Evolutionary conservation across 1,140 invertebrate species (phyloP), one percentile per base, ranked within the genome.

Genomic region (Calephelis virginiensis): DNA sequence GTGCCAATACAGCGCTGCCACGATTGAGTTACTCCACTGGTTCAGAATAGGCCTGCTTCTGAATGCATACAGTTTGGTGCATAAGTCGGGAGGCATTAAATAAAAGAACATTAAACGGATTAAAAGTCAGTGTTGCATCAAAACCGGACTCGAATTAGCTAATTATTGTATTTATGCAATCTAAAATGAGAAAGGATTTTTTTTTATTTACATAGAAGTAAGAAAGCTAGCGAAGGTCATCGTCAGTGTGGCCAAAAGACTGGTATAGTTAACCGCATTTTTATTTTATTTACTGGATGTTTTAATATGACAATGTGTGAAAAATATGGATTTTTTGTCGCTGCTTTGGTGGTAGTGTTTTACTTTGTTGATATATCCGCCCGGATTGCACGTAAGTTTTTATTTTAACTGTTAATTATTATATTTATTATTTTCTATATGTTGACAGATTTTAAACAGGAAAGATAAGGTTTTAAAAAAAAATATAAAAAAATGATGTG

Each of bases 171-270:
- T 88, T 86, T 83, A 76, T 90, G 85, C 85, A 89, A 90, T 73
- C 78, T 67, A 81, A 84, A 83, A 90, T 87, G 82, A 85, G 82
- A 89, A 85, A 83, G 77, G 87, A 82, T 80, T 76, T 65, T 84
- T 82, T 83, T 80, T 70, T 61, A 83, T 86, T 86, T 80, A 80
- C 80, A 84, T 84, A 85, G 78, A 74, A 77, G 61, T 67, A 77
- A 70, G 48, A 70, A 71, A 53, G 53, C 64, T 61, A 62, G 69
- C 70, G 68, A 79, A 78, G 80, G 80, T 82, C 79, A 77, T 59
- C 61, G 69, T 75, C 76, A 80, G 82, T 81, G 74, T 69, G 74
- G 60, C 71, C 49, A 65, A 66, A 64, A 71, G 70, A 70, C 72
- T 79, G 61, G 65, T 63, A 67, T 67, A 60, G 40, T 64, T 46